Percentiles rank a stretch among this genome's conserved stretches.
These are phyloP conservation scores for Eucera pruinosa DNA, from an alignment of 2,888 invertebrate genomes.

Conservation along the genomic window DNA sequence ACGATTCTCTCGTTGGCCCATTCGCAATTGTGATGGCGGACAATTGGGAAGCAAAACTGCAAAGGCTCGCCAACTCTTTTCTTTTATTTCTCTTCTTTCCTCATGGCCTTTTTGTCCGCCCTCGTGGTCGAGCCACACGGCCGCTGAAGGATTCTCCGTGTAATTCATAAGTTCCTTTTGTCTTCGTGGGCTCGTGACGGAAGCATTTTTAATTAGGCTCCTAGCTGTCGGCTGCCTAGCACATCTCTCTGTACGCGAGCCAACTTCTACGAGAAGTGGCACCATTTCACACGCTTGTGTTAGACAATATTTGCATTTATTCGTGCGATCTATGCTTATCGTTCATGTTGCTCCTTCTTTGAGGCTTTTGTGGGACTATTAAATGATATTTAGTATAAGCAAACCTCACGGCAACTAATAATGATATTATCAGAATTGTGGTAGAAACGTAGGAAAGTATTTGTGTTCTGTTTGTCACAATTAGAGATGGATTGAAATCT, in stretches of 20 bases:
- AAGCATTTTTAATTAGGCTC: conserved; percentile 73
- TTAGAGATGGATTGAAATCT: no score
- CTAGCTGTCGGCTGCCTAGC: conserved; percentile 48
- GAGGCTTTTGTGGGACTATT: not conserved
- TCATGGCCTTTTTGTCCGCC: conserved; percentile 15
- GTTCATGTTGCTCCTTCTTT: not conserved
- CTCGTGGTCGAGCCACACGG: conserved; percentile 23
- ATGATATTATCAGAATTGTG: no score
- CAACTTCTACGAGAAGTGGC: conserved; percentile 13
- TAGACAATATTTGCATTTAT: conserved; percentile 4
- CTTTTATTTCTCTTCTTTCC: not conserved
- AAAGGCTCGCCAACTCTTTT: not conserved
- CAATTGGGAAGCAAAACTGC: conserved; percentile 4
- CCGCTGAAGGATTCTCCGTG: conserved; percentile 51
- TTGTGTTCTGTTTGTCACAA: no score
- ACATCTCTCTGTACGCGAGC: conserved; percentile 16
- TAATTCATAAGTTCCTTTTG: conserved; percentile 69
- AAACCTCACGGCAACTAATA: no score
- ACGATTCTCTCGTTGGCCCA: not conserved
- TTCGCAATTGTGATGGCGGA: conserved; percentile 1
- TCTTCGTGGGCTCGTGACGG: conserved; percentile 55
- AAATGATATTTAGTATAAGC: no score
- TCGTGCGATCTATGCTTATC: not conserved
- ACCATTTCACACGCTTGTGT: conserved; percentile 16
- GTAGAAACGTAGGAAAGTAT: no score